Evolutionary conservation across 2,888 invertebrate species (phyloP), one percentile per base, ranked within the genome.

Genomic region (Nebria brevicollis): DNA sequence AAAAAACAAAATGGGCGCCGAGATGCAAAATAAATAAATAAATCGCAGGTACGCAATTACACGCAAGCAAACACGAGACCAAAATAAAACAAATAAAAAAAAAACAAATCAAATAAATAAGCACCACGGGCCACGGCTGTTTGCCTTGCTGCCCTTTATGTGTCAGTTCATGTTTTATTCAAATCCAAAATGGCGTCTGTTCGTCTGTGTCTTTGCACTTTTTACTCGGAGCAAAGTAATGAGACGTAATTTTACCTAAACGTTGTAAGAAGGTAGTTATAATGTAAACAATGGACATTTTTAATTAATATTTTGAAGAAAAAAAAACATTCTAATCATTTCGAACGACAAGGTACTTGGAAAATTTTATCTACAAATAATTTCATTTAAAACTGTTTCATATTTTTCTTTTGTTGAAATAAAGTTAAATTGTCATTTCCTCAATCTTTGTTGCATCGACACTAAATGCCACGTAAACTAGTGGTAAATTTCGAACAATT

Each of bases 31-130:
- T 11, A 25, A 68, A 68, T 25, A 43, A 75, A 68, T 41, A n/a
- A 43, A 41, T 41, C 26, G 73, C 80, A 81, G 80, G 80, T 81
- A 81, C 75, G 79, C 70, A 73, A 26, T 68, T 25, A 68, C 25
- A 68, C 10, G 25, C 68, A 25, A 15, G 54, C 43, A 43, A 77
- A 20, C 54, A 72, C 66, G 77, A 72, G 74, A 74, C 79, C 74
- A 79, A 43, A 41, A 74, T 64, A 70, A 70, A 70, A 11, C 70
- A 70, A 70, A 20, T 20, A 20, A 70, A 70, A 70, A 20, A 70
- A 70, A 70, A 70, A 25, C 25, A 70, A 70, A 70, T 70, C 70
- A 70, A 70, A 26, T 34, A 70, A 20, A 6, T 34, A 70, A 68
- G 25, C 70, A 70, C 25, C 70, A 43, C 64, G 25, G 15, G 54